A percentile compares a stretch with the other conserved stretches of the same genome.
Conservation (phyloP, 2,797 vertebrate genomes). For the Sebastes baramenuke region DNA sequence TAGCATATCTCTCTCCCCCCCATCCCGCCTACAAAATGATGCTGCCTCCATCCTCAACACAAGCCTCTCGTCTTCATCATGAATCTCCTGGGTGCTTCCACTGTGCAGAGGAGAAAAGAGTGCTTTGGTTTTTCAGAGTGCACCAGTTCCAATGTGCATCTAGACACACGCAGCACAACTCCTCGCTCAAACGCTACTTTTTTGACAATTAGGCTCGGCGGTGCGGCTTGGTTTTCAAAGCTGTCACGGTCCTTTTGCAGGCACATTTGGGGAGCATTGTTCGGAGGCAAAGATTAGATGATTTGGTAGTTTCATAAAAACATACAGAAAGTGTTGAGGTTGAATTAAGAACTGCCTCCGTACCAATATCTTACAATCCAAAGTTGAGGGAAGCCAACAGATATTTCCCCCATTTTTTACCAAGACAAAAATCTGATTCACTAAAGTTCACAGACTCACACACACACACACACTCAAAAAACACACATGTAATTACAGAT, state of each 20-base stretch:
- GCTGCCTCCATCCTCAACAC: slow-evolving; percentile 29
- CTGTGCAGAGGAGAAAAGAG: slow-evolving; percentile 26
- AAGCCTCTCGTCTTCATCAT: slow-evolving; percentile 9
- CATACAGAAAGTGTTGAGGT: neutral
- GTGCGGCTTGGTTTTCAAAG: slow-evolving; percentile 34
- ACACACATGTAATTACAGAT: neutral
- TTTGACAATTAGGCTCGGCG: slow-evolving; percentile 7
- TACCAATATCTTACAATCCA: neutral
- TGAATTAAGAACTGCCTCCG: neutral
- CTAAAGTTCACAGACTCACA: neutral
- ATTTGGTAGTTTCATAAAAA: slow-evolving; percentile 8
- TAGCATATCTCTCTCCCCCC: slow-evolving; percentile 13
- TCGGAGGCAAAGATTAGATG: neutral
- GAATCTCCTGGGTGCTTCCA: slow-evolving; percentile 47
- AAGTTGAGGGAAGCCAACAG: neutral
- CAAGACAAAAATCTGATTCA: neutral
- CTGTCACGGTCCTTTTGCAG: slow-evolving; percentile 10
- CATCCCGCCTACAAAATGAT: slow-evolving; percentile 32
- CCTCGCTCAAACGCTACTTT: neutral
- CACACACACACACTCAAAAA: neutral
- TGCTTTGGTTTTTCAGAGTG: slow-evolving; percentile 41
- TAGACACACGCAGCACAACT: slow-evolving; percentile 4
- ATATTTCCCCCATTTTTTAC: neutral
- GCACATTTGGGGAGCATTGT: slow-evolving; percentile 20
- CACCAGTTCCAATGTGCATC: slow-evolving; percentile 20